Evolutionary conservation across 2,888 invertebrate genomes (phyloP).

Genomic region (Hecatera dysodea): DNA sequence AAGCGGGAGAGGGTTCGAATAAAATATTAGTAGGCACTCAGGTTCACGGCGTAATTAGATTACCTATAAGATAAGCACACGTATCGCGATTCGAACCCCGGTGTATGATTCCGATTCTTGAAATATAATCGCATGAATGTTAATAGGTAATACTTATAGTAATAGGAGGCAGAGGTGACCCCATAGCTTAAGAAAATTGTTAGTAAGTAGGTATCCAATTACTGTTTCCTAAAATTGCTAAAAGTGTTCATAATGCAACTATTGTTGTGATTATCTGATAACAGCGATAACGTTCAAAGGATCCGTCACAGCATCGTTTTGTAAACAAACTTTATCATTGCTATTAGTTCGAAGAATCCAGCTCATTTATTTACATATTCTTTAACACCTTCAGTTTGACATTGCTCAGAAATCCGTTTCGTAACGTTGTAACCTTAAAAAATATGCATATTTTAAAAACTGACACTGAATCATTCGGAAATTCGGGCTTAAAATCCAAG

Average conservation of each 20-base stretch:
- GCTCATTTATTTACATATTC: conserved; percentile 22
- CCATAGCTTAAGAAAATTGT: neutral
- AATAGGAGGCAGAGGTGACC: neutral
- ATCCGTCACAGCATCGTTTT: conserved; percentile 30
- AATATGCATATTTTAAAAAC: conserved; percentile 32
- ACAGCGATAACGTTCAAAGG: conserved; percentile 40
- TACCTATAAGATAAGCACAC: conserved; percentile 76
- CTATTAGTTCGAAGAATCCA: conserved; percentile 33
- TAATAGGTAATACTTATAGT: neutral
- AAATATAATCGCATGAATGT: conserved; percentile 2
- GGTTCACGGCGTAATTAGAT: conserved; percentile 77
- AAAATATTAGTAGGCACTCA: conserved; percentile 80
- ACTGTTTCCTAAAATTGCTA: conserved; percentile 42
- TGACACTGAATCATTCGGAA: conserved; percentile 39
- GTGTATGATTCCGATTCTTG: conserved; percentile 34
- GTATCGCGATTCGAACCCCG: conserved; percentile 62
- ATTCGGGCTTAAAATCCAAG: conserved; percentile 60
- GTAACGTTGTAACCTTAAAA: conserved; percentile 41
- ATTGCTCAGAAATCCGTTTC: conserved; percentile 25
- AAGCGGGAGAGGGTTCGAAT: conserved; percentile 83
- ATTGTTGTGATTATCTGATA: conserved; percentile 60
- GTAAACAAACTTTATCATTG: conserved; percentile 43
- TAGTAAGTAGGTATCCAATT: conserved; percentile 10
- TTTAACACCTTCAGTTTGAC: conserved; percentile 14
- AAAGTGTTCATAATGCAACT: conserved; percentile 42